These are phyloP conservation scores for Spilosoma lubricipeda DNA, from an alignment of 2,888 invertebrate species.

Conservation along the genomic window DNA sequence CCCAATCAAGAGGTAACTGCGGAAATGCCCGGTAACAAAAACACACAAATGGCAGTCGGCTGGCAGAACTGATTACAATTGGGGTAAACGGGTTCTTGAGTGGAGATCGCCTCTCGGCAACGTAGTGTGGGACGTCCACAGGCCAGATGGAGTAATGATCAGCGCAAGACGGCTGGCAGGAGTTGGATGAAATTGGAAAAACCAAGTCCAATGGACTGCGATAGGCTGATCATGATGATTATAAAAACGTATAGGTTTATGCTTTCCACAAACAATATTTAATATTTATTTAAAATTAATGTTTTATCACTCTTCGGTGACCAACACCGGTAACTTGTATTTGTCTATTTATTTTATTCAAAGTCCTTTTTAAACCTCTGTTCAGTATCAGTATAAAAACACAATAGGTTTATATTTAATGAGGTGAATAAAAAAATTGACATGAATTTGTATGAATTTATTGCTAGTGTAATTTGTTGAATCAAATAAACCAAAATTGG, in stretches of 20 bases:
- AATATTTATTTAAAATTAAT: slow-evolving; percentile 7
- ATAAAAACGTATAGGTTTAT: slow-evolving; percentile 8
- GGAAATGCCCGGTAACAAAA: too few species aligned
- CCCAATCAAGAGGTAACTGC: too few species aligned
- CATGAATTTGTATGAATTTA: neutral
- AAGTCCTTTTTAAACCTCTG: neutral
- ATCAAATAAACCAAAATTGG: neutral
- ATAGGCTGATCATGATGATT: too few species aligned
- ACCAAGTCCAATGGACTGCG: too few species aligned
- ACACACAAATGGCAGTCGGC: too few species aligned
- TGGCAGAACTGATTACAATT: too few species aligned
- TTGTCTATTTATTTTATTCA: neutral
- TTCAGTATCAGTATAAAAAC: neutral
- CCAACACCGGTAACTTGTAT: neutral
- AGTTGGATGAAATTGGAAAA: too few species aligned
- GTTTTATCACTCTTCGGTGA: neutral
- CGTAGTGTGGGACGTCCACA: too few species aligned
- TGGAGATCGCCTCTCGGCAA: too few species aligned
- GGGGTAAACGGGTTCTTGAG: too few species aligned
- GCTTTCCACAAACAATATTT: slow-evolving; percentile 5
- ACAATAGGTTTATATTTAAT: neutral
- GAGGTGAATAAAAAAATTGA: neutral
- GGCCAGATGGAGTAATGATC: too few species aligned
- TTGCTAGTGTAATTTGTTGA: neutral
- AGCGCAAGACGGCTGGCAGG: too few species aligned